Conservation (phyloP, 1,140 invertebrate species). For the Conopomorpha cramerella region DNA sequence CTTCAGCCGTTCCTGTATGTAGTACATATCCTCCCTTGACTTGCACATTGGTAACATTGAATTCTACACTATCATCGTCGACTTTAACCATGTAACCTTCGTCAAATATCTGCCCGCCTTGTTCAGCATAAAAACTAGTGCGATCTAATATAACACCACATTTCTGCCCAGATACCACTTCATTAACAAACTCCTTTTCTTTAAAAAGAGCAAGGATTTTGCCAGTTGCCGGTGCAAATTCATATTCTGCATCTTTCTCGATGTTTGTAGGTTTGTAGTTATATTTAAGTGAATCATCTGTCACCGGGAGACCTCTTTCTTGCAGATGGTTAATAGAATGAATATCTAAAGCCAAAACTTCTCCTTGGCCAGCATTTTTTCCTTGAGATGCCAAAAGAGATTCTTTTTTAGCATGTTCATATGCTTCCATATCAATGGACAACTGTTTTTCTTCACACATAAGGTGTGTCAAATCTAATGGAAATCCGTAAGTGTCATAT, state of each 20-base stretch:
- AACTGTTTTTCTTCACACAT: conserved; percentile 97
- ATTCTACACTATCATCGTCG: conserved; percentile 86
- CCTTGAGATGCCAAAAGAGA: conserved; percentile 89
- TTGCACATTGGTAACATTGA: conserved; percentile 94
- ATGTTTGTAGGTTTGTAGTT: conserved; percentile 73
- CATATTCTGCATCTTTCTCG: conserved; percentile 72
- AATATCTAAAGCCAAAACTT: conserved; percentile 89
- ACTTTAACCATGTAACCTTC: conserved; percentile 92
- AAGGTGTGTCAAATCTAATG: conserved; percentile 94
- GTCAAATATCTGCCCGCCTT: conserved; percentile 98
- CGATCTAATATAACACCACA: conserved; percentile 91
- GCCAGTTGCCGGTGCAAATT: conserved; percentile 67
- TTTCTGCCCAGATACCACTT: conserved; percentile 82
- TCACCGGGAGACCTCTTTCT: conserved; percentile 75
- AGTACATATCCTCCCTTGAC: conserved; percentile 95
- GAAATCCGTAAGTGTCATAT: conserved; percentile 99
- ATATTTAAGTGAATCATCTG: conserved; percentile 94
- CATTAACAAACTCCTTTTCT: conserved; percentile 86
- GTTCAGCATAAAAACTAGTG: conserved; percentile 97
- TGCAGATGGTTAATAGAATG: conserved; percentile 94
- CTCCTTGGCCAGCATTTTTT: conserved; percentile 75
- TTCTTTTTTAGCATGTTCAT: conserved; percentile 91
- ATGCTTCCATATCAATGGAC: conserved; percentile 83
- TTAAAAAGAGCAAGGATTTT: conserved; percentile 74
- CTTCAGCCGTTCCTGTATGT: conserved; percentile 89